Base-by-base conservation (phyloP, 2,797 vertebrate species). In the Uromys caudimaculatus region DNA sequence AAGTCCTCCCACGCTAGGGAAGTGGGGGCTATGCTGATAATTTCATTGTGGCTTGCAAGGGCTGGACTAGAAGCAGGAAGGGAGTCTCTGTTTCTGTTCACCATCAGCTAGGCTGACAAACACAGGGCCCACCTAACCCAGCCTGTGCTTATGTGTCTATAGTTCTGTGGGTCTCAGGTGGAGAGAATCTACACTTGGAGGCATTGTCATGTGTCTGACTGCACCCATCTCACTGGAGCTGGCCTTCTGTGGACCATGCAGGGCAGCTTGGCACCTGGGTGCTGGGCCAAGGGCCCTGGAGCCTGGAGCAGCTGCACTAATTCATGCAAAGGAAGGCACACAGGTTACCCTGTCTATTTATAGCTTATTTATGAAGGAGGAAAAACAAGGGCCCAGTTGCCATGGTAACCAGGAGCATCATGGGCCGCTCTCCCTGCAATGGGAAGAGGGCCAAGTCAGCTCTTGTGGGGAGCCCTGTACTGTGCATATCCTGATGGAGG, bases 341-440 rank as follows among this genome's bases (percentile, higher is more conserved):
- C 85, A 95, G 94, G 95, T 97, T 89, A 81, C 91, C 94, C 93
- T 96, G 92, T 95, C 97, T 98, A 98, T 98, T 98, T 98, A 98
- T 98, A 98, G 95, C 95, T 97, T 97, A 97, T 97, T 97, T 97
- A 97, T 97, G 95, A 94, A 97, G 96, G 96, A 95, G 85, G 89
- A 96, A 95, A 98, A 97, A 97, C 95, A 98, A 98, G 96, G 94
- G 56, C 89, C 67, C 41, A 10, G 97, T 98, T 97, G 93, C 97
- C 94, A 44, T 97, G 95, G 97, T 96, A 98, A 98, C 98, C 41
- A 77, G 92, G 91, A 93, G 93, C 97, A 97, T 95, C 97, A 94
- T 93, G 89, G 94, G 79, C 94, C 58, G 94, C 89, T 88, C 95
- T 94, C 52, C 77, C 81, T 94, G 77, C 73, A 44, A 54, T 86